Evolutionary conservation across 2,113 vertebrate genomes (phyloP).

Genomic region (Brachyhypopomus occidentalis): DNA sequence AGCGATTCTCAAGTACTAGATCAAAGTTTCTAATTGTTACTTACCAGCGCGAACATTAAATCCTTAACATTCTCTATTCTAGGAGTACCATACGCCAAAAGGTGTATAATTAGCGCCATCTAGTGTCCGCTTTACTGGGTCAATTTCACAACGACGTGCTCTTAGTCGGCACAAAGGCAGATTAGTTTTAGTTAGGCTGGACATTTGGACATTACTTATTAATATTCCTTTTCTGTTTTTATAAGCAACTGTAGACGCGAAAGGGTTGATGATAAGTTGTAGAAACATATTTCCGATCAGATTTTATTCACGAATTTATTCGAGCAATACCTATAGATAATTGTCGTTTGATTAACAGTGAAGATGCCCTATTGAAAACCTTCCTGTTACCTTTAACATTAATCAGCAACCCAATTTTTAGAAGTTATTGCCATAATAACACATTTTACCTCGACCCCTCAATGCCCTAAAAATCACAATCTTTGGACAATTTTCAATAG

Average conservation of each 20-base stretch:
- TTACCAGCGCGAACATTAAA: not conserved
- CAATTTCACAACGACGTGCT: not conserved
- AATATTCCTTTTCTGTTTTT: not conserved
- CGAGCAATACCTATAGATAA: no score
- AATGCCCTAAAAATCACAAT: not conserved
- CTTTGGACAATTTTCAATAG: not conserved
- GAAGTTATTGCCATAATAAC: not conserved
- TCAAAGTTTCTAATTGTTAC: no score
- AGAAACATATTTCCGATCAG: no score
- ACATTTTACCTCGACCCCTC: not conserved
- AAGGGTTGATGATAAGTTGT: no score
- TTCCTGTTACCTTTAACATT: no score
- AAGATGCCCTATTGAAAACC: no score
- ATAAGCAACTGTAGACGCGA: no score
- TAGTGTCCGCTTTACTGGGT: constrained; percentile 24
- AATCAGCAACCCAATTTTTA: no score
- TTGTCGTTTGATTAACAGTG: no score
- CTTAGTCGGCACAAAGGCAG: not conserved
- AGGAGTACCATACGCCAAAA: not conserved
- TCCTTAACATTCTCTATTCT: not conserved
- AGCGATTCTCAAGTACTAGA: no score
- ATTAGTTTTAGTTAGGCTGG: not conserved
- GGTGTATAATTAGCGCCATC: constrained; percentile 52
- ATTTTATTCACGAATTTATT: no score
- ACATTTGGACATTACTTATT: not conserved